Evolutionary conservation across 2,797 vertebrate species (phyloP).

Genomic region (Alfaro cultratus): DNA sequence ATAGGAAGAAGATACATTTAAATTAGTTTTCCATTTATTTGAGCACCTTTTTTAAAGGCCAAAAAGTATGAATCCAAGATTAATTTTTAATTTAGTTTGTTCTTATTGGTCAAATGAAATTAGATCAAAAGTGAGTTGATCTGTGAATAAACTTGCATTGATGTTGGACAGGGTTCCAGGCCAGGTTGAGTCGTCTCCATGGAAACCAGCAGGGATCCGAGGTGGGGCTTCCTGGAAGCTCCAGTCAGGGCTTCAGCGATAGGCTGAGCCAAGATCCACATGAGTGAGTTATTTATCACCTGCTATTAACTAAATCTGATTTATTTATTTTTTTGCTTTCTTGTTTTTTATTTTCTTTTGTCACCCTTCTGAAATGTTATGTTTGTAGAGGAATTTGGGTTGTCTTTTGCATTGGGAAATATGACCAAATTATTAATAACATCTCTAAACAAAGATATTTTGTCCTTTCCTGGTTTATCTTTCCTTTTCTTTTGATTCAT

Average conservation of each 20-base stretch:
- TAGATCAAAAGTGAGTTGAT: constrained; percentile 3
- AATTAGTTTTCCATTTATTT: background rate
- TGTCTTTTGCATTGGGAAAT: no score
- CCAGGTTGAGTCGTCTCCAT: constrained; percentile 88
- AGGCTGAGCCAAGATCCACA: constrained; percentile 88
- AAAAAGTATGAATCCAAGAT: background rate
- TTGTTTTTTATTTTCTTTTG: background rate
- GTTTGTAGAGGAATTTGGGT: no score
- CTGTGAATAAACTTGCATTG: background rate
- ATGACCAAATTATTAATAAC: no score
- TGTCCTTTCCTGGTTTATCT: background rate
- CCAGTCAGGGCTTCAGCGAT: constrained; percentile 82
- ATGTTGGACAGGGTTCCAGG: constrained; percentile 87
- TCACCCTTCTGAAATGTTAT: no score
- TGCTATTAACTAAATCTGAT: background rate
- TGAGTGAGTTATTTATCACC: constrained; percentile 85
- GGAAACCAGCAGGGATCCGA: constrained; percentile 74
- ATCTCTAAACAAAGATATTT: no score
- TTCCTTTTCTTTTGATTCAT: background rate
- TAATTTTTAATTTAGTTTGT: background rate
- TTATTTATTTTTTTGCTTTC: background rate
- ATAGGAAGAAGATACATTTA: background rate
- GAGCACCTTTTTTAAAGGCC: background rate
- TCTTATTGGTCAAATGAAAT: background rate
- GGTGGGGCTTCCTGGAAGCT: constrained; percentile 76